Base-by-base conservation (phyloP, 2,113 vertebrate species). In the Apistogramma diplotaenia region DNA sequence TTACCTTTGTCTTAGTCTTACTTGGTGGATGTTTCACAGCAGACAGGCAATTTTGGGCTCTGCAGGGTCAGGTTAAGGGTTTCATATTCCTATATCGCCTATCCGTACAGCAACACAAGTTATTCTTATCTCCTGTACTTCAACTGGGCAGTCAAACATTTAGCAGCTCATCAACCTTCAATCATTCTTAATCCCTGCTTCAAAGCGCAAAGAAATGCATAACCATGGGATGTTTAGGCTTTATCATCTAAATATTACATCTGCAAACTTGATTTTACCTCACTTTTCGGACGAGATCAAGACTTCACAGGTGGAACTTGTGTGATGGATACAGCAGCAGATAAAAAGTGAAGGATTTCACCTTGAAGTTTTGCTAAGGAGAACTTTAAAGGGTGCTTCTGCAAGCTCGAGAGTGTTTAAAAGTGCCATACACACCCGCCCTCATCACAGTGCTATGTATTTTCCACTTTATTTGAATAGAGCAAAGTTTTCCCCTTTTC, bases 1-100 rank as follows among this genome's bases (percentile, higher is more conserved):
- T 70, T 76, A 77, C 81, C 59, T 86, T 78, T 79, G 77, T 86
- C 76, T 79, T 61, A 54, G 35, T 60, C 46, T 75, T 54, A 57
- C 72, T 65, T 27, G 19, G 35, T 31, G 53, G 58, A 77, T 72
- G 62, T 80, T 81, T 83, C 57, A 74, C 21, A 57, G 65, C 46
- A 70, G 72, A 80, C 37, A 62, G 43, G 54, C 53, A 31, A 71
- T 84, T 80, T 73, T 25, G 67, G 40, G 25, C 43, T 51, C 18
- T 70, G 53, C 19, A 27, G 27, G 31, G 78, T 77, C 65, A 80
- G 18, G 33, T 72, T 29, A 23, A 40, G 18, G 18, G 21, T 60
- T 74, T 31, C 19, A 15, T 35, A 54, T 81, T 51, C 1, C 8
- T 55, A 27, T 49, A n/a, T 65, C 29, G 15, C 54, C 53, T n/a